These are phyloP conservation scores for Perithous albicinctus DNA, from an alignment of 2,888 invertebrate genomes.

Conservation along the genomic window DNA sequence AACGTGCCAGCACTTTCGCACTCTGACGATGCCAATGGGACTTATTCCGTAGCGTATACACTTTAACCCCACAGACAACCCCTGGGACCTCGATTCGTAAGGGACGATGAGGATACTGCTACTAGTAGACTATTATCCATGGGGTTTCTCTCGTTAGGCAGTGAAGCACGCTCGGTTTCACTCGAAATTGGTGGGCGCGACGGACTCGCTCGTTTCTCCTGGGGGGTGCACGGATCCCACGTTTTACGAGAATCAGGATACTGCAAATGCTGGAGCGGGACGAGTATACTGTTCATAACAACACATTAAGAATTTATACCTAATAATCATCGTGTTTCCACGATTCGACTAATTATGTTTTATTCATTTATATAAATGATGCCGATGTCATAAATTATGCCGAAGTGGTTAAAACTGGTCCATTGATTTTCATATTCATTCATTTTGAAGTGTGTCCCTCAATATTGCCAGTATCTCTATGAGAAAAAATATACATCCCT, in stretches of 20 bases:
- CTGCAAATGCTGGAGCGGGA: constrained; percentile 12
- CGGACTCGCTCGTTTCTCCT: constrained; percentile 24
- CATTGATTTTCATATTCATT: too few relatives aligned
- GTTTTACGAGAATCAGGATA: constrained; percentile 29
- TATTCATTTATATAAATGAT: too few relatives aligned
- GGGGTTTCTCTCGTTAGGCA: constrained; percentile 15
- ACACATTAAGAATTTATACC: not conserved
- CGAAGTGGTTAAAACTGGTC: too few relatives aligned
- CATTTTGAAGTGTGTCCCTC: too few relatives aligned
- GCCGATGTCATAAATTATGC: too few relatives aligned
- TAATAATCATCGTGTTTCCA: too few relatives aligned
- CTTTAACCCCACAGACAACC: constrained; percentile 19
- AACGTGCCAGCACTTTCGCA: constrained; percentile 46
- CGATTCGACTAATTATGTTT: too few relatives aligned
- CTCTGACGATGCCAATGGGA: constrained; percentile 65
- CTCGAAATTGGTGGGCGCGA: constrained; percentile 55
- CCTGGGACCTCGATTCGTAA: constrained; percentile 27
- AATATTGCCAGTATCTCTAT: too few relatives aligned
- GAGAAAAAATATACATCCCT: too few relatives aligned
- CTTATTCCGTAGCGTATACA: constrained; percentile 53
- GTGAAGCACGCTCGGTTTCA: constrained; percentile 56
- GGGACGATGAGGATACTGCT: constrained; percentile 46
- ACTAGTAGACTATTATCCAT: constrained; percentile 2
- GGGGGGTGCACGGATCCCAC: not conserved
- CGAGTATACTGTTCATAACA: constrained; percentile 8